A percentile compares a stretch with the other conserved stretches of the same genome.
Evolutionary conservation across 2,113 vertebrate species (phyloP).

Genomic region (Picathartes gymnocephalus): DNA sequence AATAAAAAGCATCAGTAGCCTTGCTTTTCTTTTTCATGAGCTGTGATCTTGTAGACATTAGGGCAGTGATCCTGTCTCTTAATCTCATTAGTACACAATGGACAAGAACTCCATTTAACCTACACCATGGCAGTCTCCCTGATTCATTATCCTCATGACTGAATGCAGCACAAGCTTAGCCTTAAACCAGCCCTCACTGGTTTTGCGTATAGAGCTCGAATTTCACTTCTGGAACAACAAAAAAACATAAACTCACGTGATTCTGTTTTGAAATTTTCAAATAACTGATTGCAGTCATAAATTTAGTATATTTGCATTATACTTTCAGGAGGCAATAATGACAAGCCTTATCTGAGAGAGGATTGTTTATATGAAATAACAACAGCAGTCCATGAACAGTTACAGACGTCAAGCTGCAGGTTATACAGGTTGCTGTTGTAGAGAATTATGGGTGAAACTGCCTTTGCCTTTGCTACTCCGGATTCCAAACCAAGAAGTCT

Average conservation of each 20-base stretch:
- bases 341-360: background rate
- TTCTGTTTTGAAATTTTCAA: background rate
- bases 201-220: background rate
- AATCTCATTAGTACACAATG: background rate
- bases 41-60: background rate
- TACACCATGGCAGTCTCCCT: background rate
- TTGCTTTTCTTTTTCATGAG: background rate
- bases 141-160: background rate
- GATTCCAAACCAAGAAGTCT: background rate
- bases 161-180: background rate
- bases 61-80: background rate
- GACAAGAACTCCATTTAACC: background rate
- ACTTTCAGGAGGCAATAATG: background rate
- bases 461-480: background rate
- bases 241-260: background rate
- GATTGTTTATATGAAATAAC: background rate
- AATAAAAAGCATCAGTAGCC: background rate
- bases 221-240: background rate
- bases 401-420: background rate
- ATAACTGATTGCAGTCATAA: background rate
- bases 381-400: background rate
- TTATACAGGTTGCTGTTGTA: background rate
- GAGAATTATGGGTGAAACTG: background rate
- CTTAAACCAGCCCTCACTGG: background rate
- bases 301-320: background rate